A percentile compares a stretch with the other conserved stretches of the same genome.
Evolutionary conservation across 2,113 vertebrate genomes (phyloP).

Genomic region (Boleophthalmus pectinirostris): DNA sequence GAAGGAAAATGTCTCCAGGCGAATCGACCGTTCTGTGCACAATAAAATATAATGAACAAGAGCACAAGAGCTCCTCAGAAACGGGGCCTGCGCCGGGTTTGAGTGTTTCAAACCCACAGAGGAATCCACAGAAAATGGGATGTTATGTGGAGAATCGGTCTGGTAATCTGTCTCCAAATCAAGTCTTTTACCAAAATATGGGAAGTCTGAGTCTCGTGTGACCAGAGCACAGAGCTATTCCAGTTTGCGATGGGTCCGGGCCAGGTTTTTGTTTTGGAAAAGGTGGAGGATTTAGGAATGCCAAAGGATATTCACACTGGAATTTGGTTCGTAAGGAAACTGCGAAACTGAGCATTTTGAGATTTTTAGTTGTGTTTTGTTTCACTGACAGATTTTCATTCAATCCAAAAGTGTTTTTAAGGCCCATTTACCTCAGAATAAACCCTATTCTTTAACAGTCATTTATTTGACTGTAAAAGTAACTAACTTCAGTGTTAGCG

Average conservation of each 20-base stretch:
- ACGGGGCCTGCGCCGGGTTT: constrained; percentile 51
- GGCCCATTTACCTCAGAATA: too few species aligned
- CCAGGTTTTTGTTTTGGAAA: constrained; percentile 28
- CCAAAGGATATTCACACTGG: too few species aligned
- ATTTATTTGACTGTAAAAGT: too few species aligned
- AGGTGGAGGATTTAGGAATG: background rate
- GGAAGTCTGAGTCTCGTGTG: constrained; percentile 60
- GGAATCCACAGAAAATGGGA: constrained; percentile 74
- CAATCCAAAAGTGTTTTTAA: too few species aligned
- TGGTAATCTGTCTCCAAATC: constrained; percentile 75
- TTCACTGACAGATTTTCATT: too few species aligned
- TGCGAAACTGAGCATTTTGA: too few species aligned
- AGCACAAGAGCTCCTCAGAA: constrained; percentile 39
- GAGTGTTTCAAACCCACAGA: constrained; percentile 72
- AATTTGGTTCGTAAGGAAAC: background rate
- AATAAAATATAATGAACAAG: constrained; percentile 68
- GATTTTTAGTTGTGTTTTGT: too few species aligned
- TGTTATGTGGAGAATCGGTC: constrained; percentile 74
- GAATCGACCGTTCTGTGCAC: constrained; percentile 62
- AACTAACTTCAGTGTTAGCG: too few species aligned
- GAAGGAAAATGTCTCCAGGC: constrained; percentile 46
- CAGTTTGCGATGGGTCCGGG: constrained; percentile 66
- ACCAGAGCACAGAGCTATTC: constrained; percentile 69
- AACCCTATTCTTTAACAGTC: too few species aligned
- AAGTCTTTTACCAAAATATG: constrained; percentile 61